Base-by-base conservation (phyloP, 2,797 vertebrate genomes). In the Myotis vivesi region DNA sequence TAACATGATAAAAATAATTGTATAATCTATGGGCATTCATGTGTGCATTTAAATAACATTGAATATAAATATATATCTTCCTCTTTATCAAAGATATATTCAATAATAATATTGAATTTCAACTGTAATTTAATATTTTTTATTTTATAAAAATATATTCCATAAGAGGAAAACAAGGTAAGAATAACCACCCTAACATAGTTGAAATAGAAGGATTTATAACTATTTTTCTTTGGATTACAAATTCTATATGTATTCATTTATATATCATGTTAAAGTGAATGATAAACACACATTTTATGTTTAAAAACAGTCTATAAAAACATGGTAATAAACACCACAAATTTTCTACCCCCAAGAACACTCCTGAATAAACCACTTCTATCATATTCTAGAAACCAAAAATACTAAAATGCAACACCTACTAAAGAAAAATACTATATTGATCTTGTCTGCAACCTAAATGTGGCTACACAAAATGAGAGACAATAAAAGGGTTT, bases 141-240 rank as follows among this genome's bases (percentile, higher is more conserved):
- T 46, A 46, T 73, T 73, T 17, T 73, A 72, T 73, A 73, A 59
- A 86, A 19, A 73, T 28, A 79, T 30, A 51, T 19, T 72, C 41
- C 66, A 11, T 44, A 71, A 71, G 55, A 68, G 7, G 5, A 89
- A 91, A 92, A 71, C 46, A 86, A 83, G 8, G 28, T 41, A 79
- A 81, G 30, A 91, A 79, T 69, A 87, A 94, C 80, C 38, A 59
- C 25, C 8, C 28, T 92, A 75, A 20, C 25, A 33, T 12, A 64
- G 8, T 59, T 91, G 46, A 95, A 82, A 53, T 82, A 81, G 6
- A 64, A 75, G 36, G 10, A 92, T 80, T 91, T 79, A 75, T 20
- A 86, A 90, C 8, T 91, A n/a, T 64, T 92, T 90, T 81, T 30
- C 44, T 95, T 57, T 91, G 28, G 11, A 57, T 89, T 89, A 87